Evolutionary conservation across 2,888 invertebrate genomes (phyloP).

Genomic region (Rugalucina vietnamica): DNA sequence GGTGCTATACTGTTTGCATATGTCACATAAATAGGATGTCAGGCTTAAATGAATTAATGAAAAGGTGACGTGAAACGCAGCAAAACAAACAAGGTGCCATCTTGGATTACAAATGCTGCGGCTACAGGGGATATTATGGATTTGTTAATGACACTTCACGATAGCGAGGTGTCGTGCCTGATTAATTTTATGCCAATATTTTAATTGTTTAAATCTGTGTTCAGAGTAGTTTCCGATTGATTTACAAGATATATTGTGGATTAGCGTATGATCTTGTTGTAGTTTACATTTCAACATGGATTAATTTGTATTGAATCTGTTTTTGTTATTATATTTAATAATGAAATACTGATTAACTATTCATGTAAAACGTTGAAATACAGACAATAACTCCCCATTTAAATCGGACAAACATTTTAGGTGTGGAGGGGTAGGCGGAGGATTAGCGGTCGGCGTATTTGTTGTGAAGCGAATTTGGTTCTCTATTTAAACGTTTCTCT

Average conservation of each 20-base stretch:
- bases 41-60: no score
- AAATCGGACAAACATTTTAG: no score
- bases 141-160: not conserved
- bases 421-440: no score
- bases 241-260: not conserved
- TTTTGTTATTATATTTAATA: not conserved
- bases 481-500: no score
- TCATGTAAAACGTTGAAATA: not conserved
- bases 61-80: constrained; percentile 2
- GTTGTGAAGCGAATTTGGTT: no score
- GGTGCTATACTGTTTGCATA: no score
- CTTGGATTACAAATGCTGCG: not conserved
- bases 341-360: not conserved
- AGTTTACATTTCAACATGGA: no score
- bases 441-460: no score
- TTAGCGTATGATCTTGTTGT: not conserved
- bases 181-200: not conserved
- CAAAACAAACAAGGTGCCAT: constrained; percentile 12
- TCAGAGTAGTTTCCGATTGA: not conserved
- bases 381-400: no score
- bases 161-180: not conserved
- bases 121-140: not conserved
- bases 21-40: no score
- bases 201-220: not conserved
- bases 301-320: not conserved